Evolutionary conservation across 2,113 vertebrate genomes (phyloP).

Genomic region (Takifugu flavidus): DNA sequence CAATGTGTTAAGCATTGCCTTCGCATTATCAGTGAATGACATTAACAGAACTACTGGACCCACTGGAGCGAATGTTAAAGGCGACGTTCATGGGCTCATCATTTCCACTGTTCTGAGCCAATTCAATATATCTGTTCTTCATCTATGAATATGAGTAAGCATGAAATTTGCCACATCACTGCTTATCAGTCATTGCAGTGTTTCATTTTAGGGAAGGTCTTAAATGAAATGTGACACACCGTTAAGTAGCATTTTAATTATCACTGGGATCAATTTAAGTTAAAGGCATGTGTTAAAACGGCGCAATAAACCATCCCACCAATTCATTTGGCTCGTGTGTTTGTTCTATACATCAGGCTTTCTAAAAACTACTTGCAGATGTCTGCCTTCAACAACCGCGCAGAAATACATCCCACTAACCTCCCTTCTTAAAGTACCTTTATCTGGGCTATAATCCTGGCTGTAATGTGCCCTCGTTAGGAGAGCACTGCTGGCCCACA

Average conservation of each 20-base stretch:
- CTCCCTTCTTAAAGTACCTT: slow-evolving; percentile 61
- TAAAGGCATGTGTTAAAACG: too few species aligned
- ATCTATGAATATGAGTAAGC: too few species aligned
- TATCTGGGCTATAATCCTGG: slow-evolving; percentile 81
- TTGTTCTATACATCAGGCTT: slow-evolving; percentile 18
- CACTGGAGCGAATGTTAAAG: slow-evolving; percentile 74
- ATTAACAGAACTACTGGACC: slow-evolving; percentile 68
- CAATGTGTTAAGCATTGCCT: slow-evolving; percentile 78
- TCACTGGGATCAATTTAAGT: too few species aligned
- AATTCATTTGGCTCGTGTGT: background rate
- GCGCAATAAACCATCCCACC: too few species aligned
- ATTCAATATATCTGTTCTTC: slow-evolving; percentile 49
- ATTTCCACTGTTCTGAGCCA: slow-evolving; percentile 58
- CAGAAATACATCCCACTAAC: slow-evolving; percentile 49
- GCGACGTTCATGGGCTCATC: slow-evolving; percentile 63
- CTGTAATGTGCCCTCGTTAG: slow-evolving; percentile 95
- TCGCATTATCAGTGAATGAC: slow-evolving; percentile 67
- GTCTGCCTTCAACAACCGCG: slow-evolving; percentile 28
- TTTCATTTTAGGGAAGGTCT: slow-evolving; percentile 26
- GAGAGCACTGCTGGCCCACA: slow-evolving; percentile 83
- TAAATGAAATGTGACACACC: background rate
- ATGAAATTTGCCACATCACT: slow-evolving; percentile 25
- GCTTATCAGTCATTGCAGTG: slow-evolving; percentile 14
- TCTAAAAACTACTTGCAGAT: slow-evolving; percentile 47
- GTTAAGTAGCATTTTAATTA: too few species aligned